Conservation (phyloP, 2,113 vertebrate species). For the Hassar affinis region DNA sequence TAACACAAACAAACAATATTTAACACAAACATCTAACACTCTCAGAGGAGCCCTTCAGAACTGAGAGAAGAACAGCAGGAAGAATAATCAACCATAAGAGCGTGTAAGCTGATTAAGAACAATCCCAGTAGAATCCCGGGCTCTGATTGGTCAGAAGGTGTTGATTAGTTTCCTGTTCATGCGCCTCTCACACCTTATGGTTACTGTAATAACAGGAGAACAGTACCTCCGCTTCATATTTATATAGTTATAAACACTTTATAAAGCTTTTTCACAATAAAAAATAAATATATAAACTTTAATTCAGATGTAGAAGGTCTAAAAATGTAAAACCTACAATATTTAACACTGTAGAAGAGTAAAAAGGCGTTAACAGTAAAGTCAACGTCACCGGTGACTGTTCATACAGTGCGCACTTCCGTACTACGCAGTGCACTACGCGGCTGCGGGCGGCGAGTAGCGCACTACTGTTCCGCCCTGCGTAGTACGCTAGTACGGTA, state of each 20-base stretch:
- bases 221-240: not conserved
- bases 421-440: not conserved
- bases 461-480: not conserved
- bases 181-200: not conserved
- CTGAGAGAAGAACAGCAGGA: too few relatives aligned
- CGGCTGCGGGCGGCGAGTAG: accelerated
- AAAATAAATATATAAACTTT: not conserved
- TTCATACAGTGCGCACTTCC: not conserved
- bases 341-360: not conserved
- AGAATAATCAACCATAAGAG: too few relatives aligned
- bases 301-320: not conserved
- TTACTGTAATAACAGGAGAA: not conserved
- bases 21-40: too few relatives aligned
- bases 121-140: too few relatives aligned
- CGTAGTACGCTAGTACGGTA: not conserved
- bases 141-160: not conserved
- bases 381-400: not conserved
- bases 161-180: not conserved
- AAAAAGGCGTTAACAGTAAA: not conserved
- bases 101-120: too few relatives aligned
- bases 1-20: not conserved
- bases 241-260: not conserved
- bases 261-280: not conserved
- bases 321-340: not conserved
- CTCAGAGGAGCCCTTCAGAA: too few relatives aligned